Percentiles rank a stretch among this genome's conserved stretches.
Conservation (phyloP, 2,888 invertebrate genomes). For the Chrysopilus asiliformis region DNA sequence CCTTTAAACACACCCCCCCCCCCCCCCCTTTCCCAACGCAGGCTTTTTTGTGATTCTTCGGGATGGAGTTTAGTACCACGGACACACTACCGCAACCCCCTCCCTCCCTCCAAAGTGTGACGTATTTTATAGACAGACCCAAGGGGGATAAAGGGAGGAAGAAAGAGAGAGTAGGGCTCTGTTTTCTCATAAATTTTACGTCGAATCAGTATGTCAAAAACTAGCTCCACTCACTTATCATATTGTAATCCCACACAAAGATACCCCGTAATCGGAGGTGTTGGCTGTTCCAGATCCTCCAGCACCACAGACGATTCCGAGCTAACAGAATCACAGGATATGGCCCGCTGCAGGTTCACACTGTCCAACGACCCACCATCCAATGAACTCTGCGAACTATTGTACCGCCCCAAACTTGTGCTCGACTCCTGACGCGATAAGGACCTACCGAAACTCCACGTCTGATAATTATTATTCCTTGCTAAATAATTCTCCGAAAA, state of each 20-base stretch:
- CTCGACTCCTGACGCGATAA: constrained; percentile 29
- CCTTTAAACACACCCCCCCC: no score
- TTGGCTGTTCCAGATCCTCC: constrained; percentile 54
- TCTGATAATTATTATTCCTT: constrained; percentile 17
- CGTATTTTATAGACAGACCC: no score
- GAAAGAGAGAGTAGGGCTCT: no score
- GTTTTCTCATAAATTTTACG: no score
- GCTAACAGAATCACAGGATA: constrained; percentile 68
- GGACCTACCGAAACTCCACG: constrained; percentile 29
- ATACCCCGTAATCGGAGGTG: constrained; percentile 57
- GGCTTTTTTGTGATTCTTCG: no score
- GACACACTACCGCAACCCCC: no score
- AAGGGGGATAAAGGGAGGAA: no score
- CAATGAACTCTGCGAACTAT: constrained; percentile 25
- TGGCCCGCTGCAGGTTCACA: constrained; percentile 40
- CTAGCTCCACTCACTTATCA: constrained; percentile 45
- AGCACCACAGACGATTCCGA: constrained; percentile 63
- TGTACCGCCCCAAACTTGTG: constrained; percentile 26
- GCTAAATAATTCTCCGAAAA: constrained; percentile 33
- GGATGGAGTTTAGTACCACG: no score
- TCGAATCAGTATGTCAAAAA: no score
- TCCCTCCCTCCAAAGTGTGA: no score
- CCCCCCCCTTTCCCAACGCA: no score
- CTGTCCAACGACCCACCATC: constrained; percentile 27
- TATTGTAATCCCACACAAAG: constrained; percentile 64